Evolutionary conservation across 2,797 vertebrate genomes (phyloP).

Genomic region (Ctenochaetus hawaiiensis): DNA sequence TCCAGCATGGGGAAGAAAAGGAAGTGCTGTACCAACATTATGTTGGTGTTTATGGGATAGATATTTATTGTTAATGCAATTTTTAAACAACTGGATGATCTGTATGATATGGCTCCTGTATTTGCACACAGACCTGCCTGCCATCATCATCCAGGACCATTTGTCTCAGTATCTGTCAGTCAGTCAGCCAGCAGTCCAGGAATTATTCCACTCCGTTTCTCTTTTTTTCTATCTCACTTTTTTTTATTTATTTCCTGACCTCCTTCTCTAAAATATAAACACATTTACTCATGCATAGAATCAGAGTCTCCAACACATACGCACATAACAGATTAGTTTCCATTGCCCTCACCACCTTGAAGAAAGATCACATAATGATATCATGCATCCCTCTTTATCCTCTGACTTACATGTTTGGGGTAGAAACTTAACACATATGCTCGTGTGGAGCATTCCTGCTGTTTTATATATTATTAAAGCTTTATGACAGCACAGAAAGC

Average conservation of each 20-base stretch:
- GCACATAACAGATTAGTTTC: slow-evolving; percentile 5
- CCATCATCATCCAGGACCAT: slow-evolving; percentile 19
- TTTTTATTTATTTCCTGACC: neutral
- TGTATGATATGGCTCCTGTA: slow-evolving; percentile 29
- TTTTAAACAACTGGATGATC: slow-evolving; percentile 29
- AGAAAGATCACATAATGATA: slow-evolving; percentile 7
- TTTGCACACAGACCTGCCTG: neutral
- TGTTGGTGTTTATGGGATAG: neutral
- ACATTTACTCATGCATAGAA: slow-evolving; percentile 19
- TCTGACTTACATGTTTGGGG: neutral
- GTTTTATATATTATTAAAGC: slow-evolving; percentile 34
- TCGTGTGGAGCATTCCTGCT: neutral
- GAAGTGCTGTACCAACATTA: neutral
- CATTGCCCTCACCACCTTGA: slow-evolving; percentile 11
- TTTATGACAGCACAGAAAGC: slow-evolving; percentile 19
- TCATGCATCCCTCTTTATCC: neutral
- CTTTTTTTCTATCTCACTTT: neutral
- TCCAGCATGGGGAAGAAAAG: neutral
- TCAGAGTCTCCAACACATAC: neutral
- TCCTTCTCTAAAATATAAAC: neutral
- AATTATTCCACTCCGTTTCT: neutral
- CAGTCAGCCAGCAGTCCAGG: slow-evolving; percentile 15
- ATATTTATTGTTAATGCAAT: slow-evolving; percentile 1
- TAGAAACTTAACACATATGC: neutral
- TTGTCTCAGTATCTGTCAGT: slow-evolving; percentile 36